phyloP scores from a whole-genome alignment of 2,888 invertebrate genomes.

The Aradus depressus region DNA sequence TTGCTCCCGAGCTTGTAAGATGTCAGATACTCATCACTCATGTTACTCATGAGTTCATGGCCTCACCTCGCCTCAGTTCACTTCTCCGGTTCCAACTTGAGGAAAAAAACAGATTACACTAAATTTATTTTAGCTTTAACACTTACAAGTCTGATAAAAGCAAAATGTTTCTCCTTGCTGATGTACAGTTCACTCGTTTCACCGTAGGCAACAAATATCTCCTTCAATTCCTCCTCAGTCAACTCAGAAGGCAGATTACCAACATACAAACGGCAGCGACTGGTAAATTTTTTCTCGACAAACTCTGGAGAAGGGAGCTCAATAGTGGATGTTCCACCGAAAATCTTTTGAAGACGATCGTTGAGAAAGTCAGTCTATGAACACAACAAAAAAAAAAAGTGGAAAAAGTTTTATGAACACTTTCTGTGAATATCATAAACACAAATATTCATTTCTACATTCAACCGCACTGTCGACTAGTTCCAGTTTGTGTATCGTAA shows the following conservation, averaged over 20 bases:
- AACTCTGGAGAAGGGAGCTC: slow-evolving; percentile 64
- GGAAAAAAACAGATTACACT: neutral
- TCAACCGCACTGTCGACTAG: too few species aligned
- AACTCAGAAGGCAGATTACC: slow-evolving; percentile 86
- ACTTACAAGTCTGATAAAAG: slow-evolving; percentile 80
- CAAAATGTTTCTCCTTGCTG: slow-evolving; percentile 92
- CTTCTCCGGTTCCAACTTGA: too few species aligned
- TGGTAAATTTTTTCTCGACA: slow-evolving; percentile 75
- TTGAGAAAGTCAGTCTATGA: slow-evolving; percentile 46
- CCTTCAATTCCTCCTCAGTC: slow-evolving; percentile 76
- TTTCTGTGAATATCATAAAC: too few species aligned
- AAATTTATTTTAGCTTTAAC: neutral
- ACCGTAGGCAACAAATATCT: slow-evolving; percentile 77
- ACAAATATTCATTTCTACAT: too few species aligned
- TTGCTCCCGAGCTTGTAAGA: too few species aligned
- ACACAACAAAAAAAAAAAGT: too few species aligned
- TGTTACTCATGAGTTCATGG: too few species aligned
- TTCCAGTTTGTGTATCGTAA: too few species aligned
- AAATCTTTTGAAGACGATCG: slow-evolving; percentile 43
- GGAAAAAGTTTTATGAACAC: too few species aligned
- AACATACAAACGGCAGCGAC: slow-evolving; percentile 87
- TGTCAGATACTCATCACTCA: too few species aligned
- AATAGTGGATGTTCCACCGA: slow-evolving; percentile 64
- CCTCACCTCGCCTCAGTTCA: too few species aligned
- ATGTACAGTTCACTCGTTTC: slow-evolving; percentile 86